Evolutionary conservation across 2,888 invertebrate genomes (phyloP).

Genomic region (Corbicula japonica): DNA sequence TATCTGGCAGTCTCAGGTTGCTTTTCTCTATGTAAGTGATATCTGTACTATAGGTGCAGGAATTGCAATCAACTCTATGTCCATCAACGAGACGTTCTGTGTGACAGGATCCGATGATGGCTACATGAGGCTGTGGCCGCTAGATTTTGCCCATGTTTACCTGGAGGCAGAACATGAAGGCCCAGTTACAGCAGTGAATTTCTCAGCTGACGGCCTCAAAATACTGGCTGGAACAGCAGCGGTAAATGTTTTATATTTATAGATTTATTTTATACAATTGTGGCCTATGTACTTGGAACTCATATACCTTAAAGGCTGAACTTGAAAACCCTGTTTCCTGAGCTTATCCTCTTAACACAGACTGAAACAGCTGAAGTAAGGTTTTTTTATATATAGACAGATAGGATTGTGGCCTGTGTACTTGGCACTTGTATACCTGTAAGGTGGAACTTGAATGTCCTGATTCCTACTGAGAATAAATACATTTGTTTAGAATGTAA

Average conservation of each 20-base stretch:
- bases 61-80: slow-evolving; percentile 83
- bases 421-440: too few species aligned
- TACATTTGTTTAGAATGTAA: neutral
- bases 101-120: slow-evolving; percentile 87
- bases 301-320: too few species aligned
- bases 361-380: too few species aligned
- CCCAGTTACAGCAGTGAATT: slow-evolving; percentile 83
- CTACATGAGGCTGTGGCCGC: slow-evolving; percentile 85
- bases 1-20: too few species aligned
- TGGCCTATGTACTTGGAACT: too few species aligned
- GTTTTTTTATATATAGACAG: too few species aligned
- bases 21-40: neutral
- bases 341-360: too few species aligned
- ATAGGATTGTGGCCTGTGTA: too few species aligned
- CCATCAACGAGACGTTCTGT: slow-evolving; percentile 85
- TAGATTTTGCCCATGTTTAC: slow-evolving; percentile 86
- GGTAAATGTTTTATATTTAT: slow-evolving; percentile 67
- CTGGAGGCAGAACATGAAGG: slow-evolving; percentile 86
- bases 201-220: slow-evolving; percentile 84
- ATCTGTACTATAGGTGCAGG: slow-evolving; percentile 71
- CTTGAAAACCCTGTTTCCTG: too few species aligned
- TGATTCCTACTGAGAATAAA: neutral
- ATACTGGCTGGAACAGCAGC: slow-evolving; percentile 84
- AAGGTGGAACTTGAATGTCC: too few species aligned
- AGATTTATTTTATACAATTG: too few species aligned